phyloP scores from a whole-genome alignment of 2,888 invertebrate species.

The Morpho helenor region DNA sequence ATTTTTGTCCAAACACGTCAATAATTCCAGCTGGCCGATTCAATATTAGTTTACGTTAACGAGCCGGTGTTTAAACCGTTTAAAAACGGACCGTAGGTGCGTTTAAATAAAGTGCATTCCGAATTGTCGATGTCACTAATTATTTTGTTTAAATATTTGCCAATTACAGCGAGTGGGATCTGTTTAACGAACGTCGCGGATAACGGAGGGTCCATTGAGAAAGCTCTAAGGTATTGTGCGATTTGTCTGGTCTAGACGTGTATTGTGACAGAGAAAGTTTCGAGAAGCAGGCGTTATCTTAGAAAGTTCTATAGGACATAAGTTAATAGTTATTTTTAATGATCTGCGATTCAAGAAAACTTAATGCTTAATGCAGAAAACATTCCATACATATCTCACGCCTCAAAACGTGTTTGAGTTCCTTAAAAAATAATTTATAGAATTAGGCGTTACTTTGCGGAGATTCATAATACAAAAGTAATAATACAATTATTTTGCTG shows the following conservation, averaged over 20 bases:
- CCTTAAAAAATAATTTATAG: no score
- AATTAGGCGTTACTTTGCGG: no score
- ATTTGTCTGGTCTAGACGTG: conserved; percentile 5
- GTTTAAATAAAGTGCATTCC: conserved; percentile 28
- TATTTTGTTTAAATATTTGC: conserved; percentile 61
- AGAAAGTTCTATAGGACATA: no score
- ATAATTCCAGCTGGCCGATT: conserved; percentile 53
- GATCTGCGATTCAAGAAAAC: no score
- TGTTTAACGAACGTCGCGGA: conserved; percentile 36
- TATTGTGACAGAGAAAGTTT: no score
- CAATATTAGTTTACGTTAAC: conserved; percentile 66
- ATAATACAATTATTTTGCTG: no score
- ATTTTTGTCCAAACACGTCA: conserved; percentile 61
- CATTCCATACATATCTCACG: no score
- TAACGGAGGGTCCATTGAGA: conserved; percentile 24
- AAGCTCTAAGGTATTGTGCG: conserved; percentile 7
- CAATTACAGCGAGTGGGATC: conserved; percentile 49
- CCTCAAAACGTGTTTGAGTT: no score
- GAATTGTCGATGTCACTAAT: conserved; percentile 36
- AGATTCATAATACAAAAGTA: no score
- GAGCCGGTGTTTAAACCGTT: conserved; percentile 39
- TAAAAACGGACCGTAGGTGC: conserved; percentile 25
- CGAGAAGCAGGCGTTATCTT: no score
- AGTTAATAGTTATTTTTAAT: no score
- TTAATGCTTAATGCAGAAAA: no score